Conservation (phyloP, 2,888 invertebrate species). For the Serripes groenlandicus region DNA sequence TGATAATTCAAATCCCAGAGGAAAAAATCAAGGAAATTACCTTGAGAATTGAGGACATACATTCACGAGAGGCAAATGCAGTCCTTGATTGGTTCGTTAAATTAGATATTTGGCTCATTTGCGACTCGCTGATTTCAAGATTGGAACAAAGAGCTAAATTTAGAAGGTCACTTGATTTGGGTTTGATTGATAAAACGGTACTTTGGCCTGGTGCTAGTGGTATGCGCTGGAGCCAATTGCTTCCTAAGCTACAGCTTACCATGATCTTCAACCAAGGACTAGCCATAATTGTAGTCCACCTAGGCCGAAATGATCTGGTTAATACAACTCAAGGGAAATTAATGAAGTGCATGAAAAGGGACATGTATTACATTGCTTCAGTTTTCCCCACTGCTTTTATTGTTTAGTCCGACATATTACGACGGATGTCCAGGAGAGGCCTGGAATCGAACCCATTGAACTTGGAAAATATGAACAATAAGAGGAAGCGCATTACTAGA, state of each 20-base stretch:
- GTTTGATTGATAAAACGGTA: too few species aligned
- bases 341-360: neutral
- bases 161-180: neutral
- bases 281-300: slow-evolving; percentile 17
- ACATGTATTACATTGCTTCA: slow-evolving; percentile 7
- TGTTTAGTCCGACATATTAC: slow-evolving; percentile 29
- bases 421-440: slow-evolving; percentile 21
- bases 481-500: slow-evolving; percentile 13
- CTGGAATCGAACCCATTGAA: too few species aligned
- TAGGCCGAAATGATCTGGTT: slow-evolving; percentile 36
- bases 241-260: slow-evolving; percentile 13
- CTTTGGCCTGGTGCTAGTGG: slow-evolving; percentile 28
- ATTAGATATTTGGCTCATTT: slow-evolving; percentile 47
- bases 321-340: slow-evolving; percentile 24
- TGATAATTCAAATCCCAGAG: slow-evolving; percentile 33
- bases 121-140: slow-evolving; percentile 32
- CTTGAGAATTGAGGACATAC: slow-evolving; percentile 5
- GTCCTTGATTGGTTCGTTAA: slow-evolving; percentile 33
- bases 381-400: slow-evolving; percentile 17
- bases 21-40: slow-evolving; percentile 29
- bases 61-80: slow-evolving; percentile 46
- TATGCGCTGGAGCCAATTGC: slow-evolving; percentile 1
- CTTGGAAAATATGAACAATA: neutral
- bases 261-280: slow-evolving; percentile 12
- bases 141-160: slow-evolving; percentile 1